Evolutionary conservation across 1,140 invertebrate genomes (phyloP).

Genomic region (Trachelipus rathkii): DNA sequence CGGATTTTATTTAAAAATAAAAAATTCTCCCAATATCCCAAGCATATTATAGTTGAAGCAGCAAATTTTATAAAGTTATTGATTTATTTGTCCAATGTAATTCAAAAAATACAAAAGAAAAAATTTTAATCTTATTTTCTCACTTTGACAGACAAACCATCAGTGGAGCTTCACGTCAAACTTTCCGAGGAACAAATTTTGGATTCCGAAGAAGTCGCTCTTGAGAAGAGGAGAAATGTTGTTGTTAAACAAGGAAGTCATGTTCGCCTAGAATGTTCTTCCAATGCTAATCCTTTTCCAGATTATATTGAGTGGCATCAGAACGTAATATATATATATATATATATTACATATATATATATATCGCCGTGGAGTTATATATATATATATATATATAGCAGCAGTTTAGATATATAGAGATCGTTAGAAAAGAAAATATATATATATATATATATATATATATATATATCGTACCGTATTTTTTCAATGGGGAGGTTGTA

Average conservation of each 20-base stretch:
- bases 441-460: too few relatives aligned
- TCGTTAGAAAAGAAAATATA: too few relatives aligned
- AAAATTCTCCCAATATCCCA: too few relatives aligned
- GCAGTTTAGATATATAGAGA: too few relatives aligned
- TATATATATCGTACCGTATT: too few relatives aligned
- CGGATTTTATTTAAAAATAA: too few relatives aligned
- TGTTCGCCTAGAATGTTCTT: neutral
- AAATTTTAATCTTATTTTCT: neutral
- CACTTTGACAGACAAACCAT: neutral
- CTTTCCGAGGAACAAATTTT: neutral
- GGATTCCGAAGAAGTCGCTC: neutral
- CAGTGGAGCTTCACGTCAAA: neutral
- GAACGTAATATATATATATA: conserved; percentile 17
- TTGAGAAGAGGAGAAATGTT: neutral
- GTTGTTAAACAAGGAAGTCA: neutral
- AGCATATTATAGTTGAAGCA: too few relatives aligned
- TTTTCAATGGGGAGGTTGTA: neutral
- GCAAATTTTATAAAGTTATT: too few relatives aligned
- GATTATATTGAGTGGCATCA: conserved; percentile 5
- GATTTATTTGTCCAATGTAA: too few relatives aligned
- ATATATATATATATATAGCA: conserved; percentile 22
- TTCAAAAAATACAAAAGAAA: too few relatives aligned
- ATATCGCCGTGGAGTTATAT: too few relatives aligned
- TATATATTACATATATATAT: conserved; percentile 17
- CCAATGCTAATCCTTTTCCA: neutral